These are phyloP conservation scores for Tamandua tetradactyla DNA, from an alignment of 2,797 vertebrate species.

Conservation along the genomic window DNA sequence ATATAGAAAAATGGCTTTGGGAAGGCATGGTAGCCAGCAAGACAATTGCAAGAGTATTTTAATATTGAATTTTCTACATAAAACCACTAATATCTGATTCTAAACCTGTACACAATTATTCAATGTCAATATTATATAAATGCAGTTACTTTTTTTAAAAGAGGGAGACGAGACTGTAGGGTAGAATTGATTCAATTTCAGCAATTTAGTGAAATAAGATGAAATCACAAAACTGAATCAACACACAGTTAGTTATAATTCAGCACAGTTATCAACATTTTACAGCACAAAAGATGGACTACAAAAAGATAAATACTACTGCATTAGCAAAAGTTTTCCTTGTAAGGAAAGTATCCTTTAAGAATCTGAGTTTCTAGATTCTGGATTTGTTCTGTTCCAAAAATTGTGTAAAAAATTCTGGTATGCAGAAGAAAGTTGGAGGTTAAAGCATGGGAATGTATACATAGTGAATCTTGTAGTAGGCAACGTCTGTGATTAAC, in stretches of 20 bases:
- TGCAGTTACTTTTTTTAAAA: background rate
- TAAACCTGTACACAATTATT: conserved; percentile 61
- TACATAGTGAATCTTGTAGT: no score
- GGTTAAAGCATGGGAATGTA: no score
- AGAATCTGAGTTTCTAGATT: background rate
- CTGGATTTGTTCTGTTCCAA: background rate
- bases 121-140: conserved; percentile 60
- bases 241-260: background rate
- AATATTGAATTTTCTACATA: background rate
- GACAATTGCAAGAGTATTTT: background rate
- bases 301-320: background rate
- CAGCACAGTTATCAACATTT: background rate
- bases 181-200: background rate
- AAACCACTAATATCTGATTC: conserved; percentile 38
- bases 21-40: background rate
- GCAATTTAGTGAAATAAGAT: background rate
- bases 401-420: background rate
- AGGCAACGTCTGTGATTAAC: no score
- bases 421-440: background rate
- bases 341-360: background rate
- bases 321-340: background rate
- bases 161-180: background rate
- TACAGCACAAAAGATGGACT: background rate
- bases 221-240: background rate
- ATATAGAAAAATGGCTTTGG: background rate